Evolutionary conservation across 2,113 vertebrate species (phyloP), one percentile per base, ranked within the genome.

Genomic region (Chrysochloris asiatica): DNA sequence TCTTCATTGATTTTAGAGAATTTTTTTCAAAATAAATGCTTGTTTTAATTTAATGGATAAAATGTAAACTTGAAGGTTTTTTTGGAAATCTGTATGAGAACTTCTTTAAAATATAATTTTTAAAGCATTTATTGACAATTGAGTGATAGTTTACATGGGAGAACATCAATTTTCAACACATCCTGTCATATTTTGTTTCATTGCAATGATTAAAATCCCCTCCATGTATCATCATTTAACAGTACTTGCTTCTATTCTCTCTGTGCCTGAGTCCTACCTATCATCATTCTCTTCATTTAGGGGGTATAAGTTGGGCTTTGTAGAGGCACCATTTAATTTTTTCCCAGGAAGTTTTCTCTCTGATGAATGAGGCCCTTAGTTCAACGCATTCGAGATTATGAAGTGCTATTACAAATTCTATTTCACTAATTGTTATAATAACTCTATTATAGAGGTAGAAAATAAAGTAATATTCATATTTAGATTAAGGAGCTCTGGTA

Each of bases 1-100:
- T 73, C 0, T 56, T 86, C 50, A 17, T 5, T 86, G 8, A 19
- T 41, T 95, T 67, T 82, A 38, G 30, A 84, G 36, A 28, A 22
- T 72, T 43, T 65, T 2, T 45, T 71, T 85, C 4, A 81, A 81
- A 91, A 85, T 82, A 84, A 93, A 77, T 76, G 6, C n/a, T 48
- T 61, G 38, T 2, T 91, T 1, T 22, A 16, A 0, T 61, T 92
- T 81, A 7, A 59, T 4, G 73, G 11, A 52, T 82, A 50, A 88
- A 88, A 69, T 47, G 14, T 59, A 28, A 21, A 45, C 47, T 89
- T 56, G 24, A 78, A 33, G 78, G 24, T 65, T 82, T 30, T 56
- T 14, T 63, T 63, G 48, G 1, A 2, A 73, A 43, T 4, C 38
- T 21, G 63, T 26, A 26, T 61, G 21, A 54, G 28, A 89, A 43